Percentiles rank a stretch among this genome's conserved stretches.
phyloP scores from a whole-genome alignment of 2,888 invertebrate species.

The Drosophila basisetae region DNA sequence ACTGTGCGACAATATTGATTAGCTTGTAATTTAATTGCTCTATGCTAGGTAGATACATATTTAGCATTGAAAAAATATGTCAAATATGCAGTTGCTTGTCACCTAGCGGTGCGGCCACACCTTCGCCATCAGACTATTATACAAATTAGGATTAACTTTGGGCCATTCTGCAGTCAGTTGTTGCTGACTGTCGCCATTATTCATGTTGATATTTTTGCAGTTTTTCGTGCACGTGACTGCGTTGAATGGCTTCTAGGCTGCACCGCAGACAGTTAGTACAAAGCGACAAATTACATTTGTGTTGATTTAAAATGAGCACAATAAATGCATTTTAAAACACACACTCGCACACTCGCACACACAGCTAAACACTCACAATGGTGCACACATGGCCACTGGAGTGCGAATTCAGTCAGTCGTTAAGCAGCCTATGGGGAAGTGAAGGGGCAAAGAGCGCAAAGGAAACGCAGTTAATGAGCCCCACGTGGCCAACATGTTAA shows the following conservation, averaged over 20 bases:
- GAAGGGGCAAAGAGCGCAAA: neutral
- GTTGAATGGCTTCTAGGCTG: neutral
- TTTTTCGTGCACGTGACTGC: neutral
- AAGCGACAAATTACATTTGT: slow-evolving; percentile 8
- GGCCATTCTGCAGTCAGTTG: neutral
- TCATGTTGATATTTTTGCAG: neutral
- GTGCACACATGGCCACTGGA: slow-evolving; percentile 42
- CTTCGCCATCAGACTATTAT: neutral
- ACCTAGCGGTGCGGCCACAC: neutral
- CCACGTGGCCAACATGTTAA: slow-evolving; percentile 77
- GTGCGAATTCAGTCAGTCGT: slow-evolving; percentile 62
- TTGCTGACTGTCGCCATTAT: neutral
- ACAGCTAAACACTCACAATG: slow-evolving; percentile 6
- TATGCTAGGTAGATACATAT: neutral
- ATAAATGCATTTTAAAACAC: slow-evolving; percentile 1
- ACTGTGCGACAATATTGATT: neutral
- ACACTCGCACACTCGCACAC: slow-evolving; percentile 1
- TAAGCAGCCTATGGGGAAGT: slow-evolving; percentile 28
- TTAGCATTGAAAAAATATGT: neutral
- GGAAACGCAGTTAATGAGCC: slow-evolving; percentile 69
- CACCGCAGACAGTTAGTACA: neutral
- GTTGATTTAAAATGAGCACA: slow-evolving; percentile 10
- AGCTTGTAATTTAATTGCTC: neutral
- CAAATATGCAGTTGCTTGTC: neutral
- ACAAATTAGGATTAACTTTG: neutral